Conservation (phyloP, 1,140 invertebrate genomes). For the Cherax quadricarinatus region DNA sequence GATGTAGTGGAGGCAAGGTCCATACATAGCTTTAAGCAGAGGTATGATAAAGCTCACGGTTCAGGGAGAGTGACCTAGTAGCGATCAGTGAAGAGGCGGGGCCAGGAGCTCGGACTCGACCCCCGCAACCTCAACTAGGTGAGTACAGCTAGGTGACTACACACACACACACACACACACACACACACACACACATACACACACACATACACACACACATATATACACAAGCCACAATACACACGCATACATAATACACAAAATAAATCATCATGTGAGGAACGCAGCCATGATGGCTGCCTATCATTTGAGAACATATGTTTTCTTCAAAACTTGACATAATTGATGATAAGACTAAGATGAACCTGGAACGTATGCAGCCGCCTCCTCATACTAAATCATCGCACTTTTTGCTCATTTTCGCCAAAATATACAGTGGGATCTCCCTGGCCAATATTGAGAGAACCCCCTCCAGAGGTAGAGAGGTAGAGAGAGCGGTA, state of each 20-base stretch:
- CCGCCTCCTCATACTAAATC: conserved; percentile 55
- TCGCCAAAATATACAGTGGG: conserved; percentile 47
- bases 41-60: no score
- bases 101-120: no score
- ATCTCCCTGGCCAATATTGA: not conserved
- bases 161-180: conserved; percentile 19
- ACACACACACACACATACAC: conserved; percentile 4
- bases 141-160: no score
- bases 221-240: conserved; percentile 26
- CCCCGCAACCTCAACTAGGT: no score
- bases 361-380: conserved; percentile 60
- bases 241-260: not conserved
- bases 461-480: not conserved
- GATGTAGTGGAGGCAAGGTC: no score
- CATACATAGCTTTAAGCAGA: no score
- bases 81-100: no score
- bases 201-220: conserved; percentile 14
- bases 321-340: conserved; percentile 61
- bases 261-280: not conserved
- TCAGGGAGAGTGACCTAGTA: no score
- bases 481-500: no score
- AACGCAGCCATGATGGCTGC: conserved; percentile 28
- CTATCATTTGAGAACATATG: conserved; percentile 64
- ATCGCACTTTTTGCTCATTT: conserved; percentile 56
- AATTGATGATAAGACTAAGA: conserved; percentile 64